phyloP scores from a whole-genome alignment of 35 echinoderm and acorn worm genomes.

The Patiria miniata region DNA sequence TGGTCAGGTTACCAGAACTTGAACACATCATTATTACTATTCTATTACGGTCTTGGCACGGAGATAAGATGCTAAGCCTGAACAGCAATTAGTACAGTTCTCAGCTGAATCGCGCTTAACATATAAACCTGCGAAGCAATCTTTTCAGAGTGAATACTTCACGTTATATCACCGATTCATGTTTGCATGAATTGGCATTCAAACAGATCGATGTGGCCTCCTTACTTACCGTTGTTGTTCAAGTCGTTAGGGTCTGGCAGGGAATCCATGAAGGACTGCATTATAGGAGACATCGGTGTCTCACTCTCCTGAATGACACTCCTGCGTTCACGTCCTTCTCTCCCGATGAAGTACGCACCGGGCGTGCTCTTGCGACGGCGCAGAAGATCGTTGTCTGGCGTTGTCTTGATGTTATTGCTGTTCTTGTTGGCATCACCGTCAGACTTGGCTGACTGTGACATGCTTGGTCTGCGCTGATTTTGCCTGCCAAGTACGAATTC shows the following conservation, averaged over 20 bases:
- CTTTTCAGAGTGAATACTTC: too few species aligned
- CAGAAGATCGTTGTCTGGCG: neutral
- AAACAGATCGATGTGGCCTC: neutral
- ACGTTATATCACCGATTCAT: too few species aligned
- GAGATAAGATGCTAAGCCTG: too few species aligned
- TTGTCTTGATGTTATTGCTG: neutral
- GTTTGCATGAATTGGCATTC: too few species aligned
- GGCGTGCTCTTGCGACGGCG: neutral
- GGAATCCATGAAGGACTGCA: slow-evolving; percentile 51
- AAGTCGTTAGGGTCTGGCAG: slow-evolving; percentile 28
- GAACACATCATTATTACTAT: too few species aligned
- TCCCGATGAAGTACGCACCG: neutral
- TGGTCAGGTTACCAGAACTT: too few species aligned
- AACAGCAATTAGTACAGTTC: too few species aligned
- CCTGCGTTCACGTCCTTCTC: neutral
- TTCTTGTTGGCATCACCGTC: neutral
- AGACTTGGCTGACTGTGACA: neutral
- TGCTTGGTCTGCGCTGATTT: neutral
- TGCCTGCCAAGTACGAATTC: neutral
- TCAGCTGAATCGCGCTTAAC: too few species aligned
- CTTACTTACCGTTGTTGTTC: neutral
- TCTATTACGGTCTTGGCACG: too few species aligned
- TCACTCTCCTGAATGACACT: slow-evolving; percentile 17
- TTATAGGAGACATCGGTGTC: slow-evolving; percentile 30
- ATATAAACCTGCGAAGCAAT: too few species aligned